Percentiles rank a stretch among this genome's conserved stretches.
Evolutionary conservation across 1,140 invertebrate genomes (phyloP).

Genomic region (Zaprionus nigranus): DNA sequence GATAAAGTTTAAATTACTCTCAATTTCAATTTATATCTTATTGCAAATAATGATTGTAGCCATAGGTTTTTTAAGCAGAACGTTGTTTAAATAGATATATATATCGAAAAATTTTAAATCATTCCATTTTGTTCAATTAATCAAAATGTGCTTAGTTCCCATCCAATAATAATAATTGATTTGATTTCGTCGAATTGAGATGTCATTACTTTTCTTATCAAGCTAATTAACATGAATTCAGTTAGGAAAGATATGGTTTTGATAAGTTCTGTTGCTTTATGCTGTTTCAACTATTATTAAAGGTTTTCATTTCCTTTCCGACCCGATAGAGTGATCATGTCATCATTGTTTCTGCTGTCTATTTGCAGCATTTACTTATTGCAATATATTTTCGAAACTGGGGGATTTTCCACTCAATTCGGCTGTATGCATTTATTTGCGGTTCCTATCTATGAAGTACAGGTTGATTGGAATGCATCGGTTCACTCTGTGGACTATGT

Average conservation of each 20-base stretch:
- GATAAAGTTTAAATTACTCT: too few species aligned
- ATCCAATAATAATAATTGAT: background rate
- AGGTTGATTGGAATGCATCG: slow-evolving; percentile 14
- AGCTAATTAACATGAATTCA: slow-evolving; percentile 14
- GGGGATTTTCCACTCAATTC: slow-evolving; percentile 52
- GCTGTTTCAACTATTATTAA: background rate
- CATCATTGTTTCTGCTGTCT: slow-evolving; percentile 24
- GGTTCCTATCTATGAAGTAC: slow-evolving; percentile 54
- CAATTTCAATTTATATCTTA: too few species aligned
- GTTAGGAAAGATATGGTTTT: background rate
- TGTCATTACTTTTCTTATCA: slow-evolving; percentile 1
- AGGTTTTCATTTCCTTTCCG: background rate
- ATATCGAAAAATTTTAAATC: too few species aligned
- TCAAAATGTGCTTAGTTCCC: background rate
- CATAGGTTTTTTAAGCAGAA: too few species aligned
- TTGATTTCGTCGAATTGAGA: background rate
- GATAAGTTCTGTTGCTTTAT: slow-evolving; percentile 16
- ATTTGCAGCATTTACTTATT: slow-evolving; percentile 14
- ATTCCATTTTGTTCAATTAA: too few species aligned
- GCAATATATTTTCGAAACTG: background rate
- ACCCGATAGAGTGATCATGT: slow-evolving; percentile 8
- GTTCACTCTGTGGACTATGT: slow-evolving; percentile 24
- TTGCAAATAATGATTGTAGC: too few species aligned
- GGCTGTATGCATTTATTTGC: slow-evolving; percentile 38
- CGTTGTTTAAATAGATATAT: too few species aligned